phyloP scores from a whole-genome alignment of 2,113 vertebrate genomes.

The Istiophorus platypterus region DNA sequence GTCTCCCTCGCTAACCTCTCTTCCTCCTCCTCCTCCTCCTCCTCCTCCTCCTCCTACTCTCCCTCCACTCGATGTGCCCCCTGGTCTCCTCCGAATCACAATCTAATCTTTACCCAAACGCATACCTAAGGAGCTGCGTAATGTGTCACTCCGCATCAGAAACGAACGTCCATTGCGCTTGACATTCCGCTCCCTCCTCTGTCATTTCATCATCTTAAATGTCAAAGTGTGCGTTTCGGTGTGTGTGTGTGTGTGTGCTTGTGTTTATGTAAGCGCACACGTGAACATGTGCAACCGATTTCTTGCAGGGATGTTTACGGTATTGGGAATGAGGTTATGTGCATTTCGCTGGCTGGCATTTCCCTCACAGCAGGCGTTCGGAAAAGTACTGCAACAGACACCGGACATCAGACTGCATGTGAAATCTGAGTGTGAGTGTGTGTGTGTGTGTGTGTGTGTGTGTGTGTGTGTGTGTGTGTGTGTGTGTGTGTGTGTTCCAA shows the following conservation, averaged over 20 bases:
- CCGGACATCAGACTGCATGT: background rate
- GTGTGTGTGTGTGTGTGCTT: no score
- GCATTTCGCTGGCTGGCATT: background rate
- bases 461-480: background rate
- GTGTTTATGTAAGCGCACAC: constrained; percentile 2
- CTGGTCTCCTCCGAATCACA: constrained; percentile 55
- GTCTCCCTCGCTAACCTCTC: background rate
- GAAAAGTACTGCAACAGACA: background rate
- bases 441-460: background rate
- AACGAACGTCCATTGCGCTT: constrained; percentile 46
- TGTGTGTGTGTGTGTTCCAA: background rate
- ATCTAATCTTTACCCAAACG: constrained; percentile 69
- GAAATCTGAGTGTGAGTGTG: background rate
- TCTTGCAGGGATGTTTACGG: background rate
- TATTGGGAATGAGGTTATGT: background rate
- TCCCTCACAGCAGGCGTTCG: background rate
- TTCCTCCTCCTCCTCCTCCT: background rate
- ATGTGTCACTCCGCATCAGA: constrained; percentile 63
- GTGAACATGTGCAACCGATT: background rate
- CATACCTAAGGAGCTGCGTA: constrained; percentile 44
- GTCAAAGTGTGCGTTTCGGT: no score
- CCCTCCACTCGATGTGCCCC: constrained; percentile 26
- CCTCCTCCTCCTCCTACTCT: background rate
- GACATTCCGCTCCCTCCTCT: constrained; percentile 47
- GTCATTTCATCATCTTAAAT: constrained; percentile 66